Conservation (phyloP, 1,140 invertebrate species). For the Drosophila burlai region DNA sequence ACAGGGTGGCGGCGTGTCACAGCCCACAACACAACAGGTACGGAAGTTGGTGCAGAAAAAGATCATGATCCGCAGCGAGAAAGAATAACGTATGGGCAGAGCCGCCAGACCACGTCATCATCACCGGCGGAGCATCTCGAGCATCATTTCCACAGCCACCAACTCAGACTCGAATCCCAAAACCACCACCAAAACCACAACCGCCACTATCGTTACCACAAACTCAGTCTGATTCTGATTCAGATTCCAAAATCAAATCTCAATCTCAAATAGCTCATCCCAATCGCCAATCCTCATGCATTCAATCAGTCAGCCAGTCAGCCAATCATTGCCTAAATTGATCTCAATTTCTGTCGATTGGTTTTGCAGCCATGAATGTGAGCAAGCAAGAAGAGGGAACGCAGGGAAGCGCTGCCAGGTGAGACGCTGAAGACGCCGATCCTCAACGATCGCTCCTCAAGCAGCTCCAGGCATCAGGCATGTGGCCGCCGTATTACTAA, state of each 20-base stretch:
- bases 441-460: conserved; percentile 25
- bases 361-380: conserved; percentile 75
- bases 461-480: conserved; percentile 14
- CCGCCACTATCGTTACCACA: conserved; percentile 36
- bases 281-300: conserved; percentile 45
- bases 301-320: conserved; percentile 56
- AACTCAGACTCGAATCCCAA: conserved; percentile 26
- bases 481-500: conserved; percentile 43
- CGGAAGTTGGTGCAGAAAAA: conserved; percentile 85
- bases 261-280: conserved; percentile 37
- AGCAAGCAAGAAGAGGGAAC: conserved; percentile 5
- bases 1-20: conserved; percentile 44
- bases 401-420: conserved; percentile 1
- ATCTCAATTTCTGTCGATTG: conserved; percentile 78
- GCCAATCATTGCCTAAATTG: conserved; percentile 63
- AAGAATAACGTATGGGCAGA: conserved; percentile 70
- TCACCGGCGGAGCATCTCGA: conserved; percentile 55
- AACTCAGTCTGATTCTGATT: conserved; percentile 36
- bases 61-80: conserved; percentile 84
- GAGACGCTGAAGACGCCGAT: conserved; percentile 25
- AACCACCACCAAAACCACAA: conserved; percentile 27
- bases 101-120: conserved; percentile 55
- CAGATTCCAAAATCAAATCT: conserved; percentile 23
- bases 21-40: conserved; percentile 80
- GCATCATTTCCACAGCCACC: conserved; percentile 46